Base-by-base conservation (phyloP, 1,140 invertebrate species). In the Aphelenchoides besseyi region DNA sequence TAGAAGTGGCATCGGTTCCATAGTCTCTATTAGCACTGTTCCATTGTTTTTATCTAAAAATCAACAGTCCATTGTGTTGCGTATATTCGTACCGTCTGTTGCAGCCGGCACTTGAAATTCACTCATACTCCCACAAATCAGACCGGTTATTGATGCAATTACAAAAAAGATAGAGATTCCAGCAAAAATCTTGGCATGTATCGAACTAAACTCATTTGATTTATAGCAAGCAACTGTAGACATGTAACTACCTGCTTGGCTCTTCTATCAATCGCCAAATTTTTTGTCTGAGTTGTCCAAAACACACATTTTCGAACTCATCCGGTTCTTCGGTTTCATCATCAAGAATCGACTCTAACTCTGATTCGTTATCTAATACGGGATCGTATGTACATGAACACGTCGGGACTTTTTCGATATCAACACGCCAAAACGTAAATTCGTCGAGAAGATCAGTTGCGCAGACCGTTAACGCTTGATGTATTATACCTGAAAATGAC, bases 261-360 rank as follows among this genome's bases (percentile, higher is more conserved):
- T 80, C 76, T 59, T 81, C 79, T 32, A 80, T 74, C 1, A 79
- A 36, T 55, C 64, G 71, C 78, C 79, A 80, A 18, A 81, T 62
- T 36, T 41, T 67, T 62, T 70, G 18, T 26, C 79, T 30, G 52
- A 79, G 54, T 33, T 74, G 54, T 16, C 73, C 79, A 36, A 76
- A 74, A 33, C 36, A 54, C 28, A 80, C 30, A 64, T 77, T 68
- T 36, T 81, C 74, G 69, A 80, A 80, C 2, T 76, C 52, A 26
- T 62, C 68, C 0, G 36, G 36, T 16, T 73, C 68, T n/a, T 29
- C 32, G 26, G n/a, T 53, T 23, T 32, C 37, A n/a, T 78, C 71
- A 32, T 30, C 71, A 37, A 68, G 26, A 3, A 30, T 3, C 68
- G 18, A 72, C 8, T 72, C 64, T 3, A 71, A 67, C 3, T 75